phyloP scores from a whole-genome alignment of 2,113 vertebrate species.

The Lepisosteus oculatus region DNA sequence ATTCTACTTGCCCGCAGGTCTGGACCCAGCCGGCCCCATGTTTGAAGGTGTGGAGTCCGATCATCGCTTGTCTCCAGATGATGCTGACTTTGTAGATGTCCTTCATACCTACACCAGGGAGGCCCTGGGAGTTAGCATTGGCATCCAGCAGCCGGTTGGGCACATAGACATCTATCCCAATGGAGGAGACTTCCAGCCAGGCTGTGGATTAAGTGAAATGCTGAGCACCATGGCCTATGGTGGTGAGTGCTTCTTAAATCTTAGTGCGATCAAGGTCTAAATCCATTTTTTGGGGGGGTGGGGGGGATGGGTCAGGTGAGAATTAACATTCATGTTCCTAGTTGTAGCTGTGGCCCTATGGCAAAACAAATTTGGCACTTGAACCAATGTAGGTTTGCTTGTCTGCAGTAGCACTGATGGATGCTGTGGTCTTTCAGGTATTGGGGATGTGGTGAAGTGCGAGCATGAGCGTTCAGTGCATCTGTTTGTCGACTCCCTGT shows the following conservation, averaged over 20 bases:
- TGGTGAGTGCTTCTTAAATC: slow-evolving; percentile 67
- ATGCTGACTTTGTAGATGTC: slow-evolving; percentile 92
- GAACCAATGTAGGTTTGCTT: too few relatives aligned
- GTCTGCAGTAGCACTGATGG: too few relatives aligned
- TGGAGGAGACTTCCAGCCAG: slow-evolving; percentile 87
- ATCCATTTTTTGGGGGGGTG: too few relatives aligned
- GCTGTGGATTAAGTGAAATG: slow-evolving; percentile 78
- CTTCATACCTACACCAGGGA: slow-evolving; percentile 89
- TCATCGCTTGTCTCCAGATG: slow-evolving; percentile 85
- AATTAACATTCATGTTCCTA: too few relatives aligned
- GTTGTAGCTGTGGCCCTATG: too few relatives aligned
- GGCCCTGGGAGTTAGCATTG: slow-evolving; percentile 89
- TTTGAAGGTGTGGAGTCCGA: slow-evolving; percentile 81
- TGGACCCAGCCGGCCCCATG: slow-evolving; percentile 96
- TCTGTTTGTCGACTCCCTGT: slow-evolving; percentile 91
- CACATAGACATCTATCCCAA: slow-evolving; percentile 96
- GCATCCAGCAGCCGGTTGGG: slow-evolving; percentile 90
- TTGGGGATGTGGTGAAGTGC: slow-evolving; percentile 82
- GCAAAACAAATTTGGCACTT: too few relatives aligned
- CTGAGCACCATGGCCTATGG: slow-evolving; percentile 74
- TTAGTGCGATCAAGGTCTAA: too few relatives aligned
- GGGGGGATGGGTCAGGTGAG: too few relatives aligned
- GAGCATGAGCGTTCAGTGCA: slow-evolving; percentile 89
- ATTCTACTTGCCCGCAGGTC: slow-evolving; percentile 54
- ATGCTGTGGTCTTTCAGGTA: slow-evolving; percentile 56